These are phyloP conservation scores for Oscheius sp. DNA, from an alignment of 1,140 invertebrate species.

Conservation along the genomic window DNA sequence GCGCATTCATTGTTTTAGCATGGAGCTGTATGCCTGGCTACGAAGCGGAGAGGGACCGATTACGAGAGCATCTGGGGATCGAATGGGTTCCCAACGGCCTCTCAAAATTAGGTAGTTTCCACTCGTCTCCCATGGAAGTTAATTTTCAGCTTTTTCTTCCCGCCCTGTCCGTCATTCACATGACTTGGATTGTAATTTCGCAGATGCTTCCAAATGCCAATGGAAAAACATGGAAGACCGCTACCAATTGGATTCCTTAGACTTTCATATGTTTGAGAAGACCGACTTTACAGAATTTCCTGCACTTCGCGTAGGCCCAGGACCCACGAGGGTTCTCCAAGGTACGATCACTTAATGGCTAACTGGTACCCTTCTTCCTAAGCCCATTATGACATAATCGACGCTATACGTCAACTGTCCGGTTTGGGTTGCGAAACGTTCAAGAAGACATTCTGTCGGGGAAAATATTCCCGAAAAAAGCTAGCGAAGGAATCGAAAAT, in stretches of 20 bases:
- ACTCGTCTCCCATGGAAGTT: not conserved
- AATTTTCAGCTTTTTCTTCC: slow-evolving; percentile 37
- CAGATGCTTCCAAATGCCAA: slow-evolving; percentile 45
- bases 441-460: no score
- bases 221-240: slow-evolving; percentile 49
- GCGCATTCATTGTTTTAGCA: not conserved
- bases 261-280: slow-evolving; percentile 57
- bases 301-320: slow-evolving; percentile 50
- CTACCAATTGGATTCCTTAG: slow-evolving; percentile 44
- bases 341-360: not conserved
- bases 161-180: slow-evolving; percentile 47
- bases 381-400: no score
- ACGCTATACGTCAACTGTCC: no score
- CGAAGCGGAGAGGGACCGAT: slow-evolving; percentile 39
- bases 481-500: no score
- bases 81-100: slow-evolving; percentile 42
- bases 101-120: slow-evolving; percentile 25
- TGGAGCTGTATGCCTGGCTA: slow-evolving; percentile 40
- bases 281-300: slow-evolving; percentile 55
- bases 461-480: no score
- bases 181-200: slow-evolving; percentile 56
- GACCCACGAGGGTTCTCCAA: slow-evolving; percentile 52
- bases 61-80: slow-evolving; percentile 40
- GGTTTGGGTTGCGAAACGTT: no score
- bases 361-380: no score